Conservation (phyloP, 2,888 invertebrate genomes). For the Orchesella flavescens region DNA sequence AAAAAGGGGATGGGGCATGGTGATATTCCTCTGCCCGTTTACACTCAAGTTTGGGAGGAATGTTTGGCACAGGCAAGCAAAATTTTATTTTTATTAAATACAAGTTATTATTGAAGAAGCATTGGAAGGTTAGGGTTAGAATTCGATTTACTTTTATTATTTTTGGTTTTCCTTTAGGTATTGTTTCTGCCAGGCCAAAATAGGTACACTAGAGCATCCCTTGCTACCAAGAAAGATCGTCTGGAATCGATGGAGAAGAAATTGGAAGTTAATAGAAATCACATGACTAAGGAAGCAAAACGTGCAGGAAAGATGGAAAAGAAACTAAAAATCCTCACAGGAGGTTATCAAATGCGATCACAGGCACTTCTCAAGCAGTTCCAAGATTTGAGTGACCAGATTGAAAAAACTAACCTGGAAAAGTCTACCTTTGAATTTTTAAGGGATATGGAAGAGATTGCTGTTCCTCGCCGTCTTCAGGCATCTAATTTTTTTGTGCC, state of each 20-base stretch:
- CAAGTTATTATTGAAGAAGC: too few species aligned
- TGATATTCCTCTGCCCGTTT: slow-evolving; percentile 91
- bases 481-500: slow-evolving; percentile 75
- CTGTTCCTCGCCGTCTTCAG: slow-evolving; percentile 91
- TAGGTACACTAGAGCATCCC: slow-evolving; percentile 92
- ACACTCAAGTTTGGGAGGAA: slow-evolving; percentile 97
- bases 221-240: slow-evolving; percentile 96
- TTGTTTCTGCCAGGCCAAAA: slow-evolving; percentile 93
- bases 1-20: slow-evolving; percentile 96
- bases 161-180: slow-evolving; percentile 76
- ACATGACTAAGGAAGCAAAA: slow-evolving; percentile 98
- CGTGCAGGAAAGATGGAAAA: slow-evolving; percentile 98
- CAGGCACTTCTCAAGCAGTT: slow-evolving; percentile 91
- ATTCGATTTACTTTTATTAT: background rate
- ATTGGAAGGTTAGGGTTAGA: slow-evolving; percentile 73
- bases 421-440: slow-evolving; percentile 92
- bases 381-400: slow-evolving; percentile 89
- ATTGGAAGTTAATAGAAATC: slow-evolving; percentile 91
- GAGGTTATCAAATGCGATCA: slow-evolving; percentile 88
- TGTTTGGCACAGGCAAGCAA: slow-evolving; percentile 84
- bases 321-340: slow-evolving; percentile 95
- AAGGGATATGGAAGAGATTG: slow-evolving; percentile 90
- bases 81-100: too few species aligned
- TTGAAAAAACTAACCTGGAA: slow-evolving; percentile 91
- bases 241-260: slow-evolving; percentile 93